Evolutionary conservation across 2,797 vertebrate species (phyloP), one percentile per base, ranked within the genome.

Genomic region (Tenualosa thibaudeaui): DNA sequence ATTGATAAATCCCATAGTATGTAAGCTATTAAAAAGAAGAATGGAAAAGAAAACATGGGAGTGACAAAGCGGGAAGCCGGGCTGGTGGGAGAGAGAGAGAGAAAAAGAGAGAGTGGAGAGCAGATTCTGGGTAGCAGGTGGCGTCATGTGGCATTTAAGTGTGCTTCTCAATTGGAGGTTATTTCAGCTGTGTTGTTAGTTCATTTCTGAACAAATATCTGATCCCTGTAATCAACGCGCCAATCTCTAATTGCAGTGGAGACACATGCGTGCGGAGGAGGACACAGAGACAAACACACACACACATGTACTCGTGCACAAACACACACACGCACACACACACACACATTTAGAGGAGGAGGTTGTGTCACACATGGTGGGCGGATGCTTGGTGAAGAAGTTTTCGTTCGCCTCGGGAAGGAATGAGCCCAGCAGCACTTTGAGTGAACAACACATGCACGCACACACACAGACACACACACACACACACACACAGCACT

Each of bases 181-280:
- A 43, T 75, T 75, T 75, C 68, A 75, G 68, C 68, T 75, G 68
- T 75, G 68, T 75, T 75, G 68, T 75, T 75, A 75, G 37, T 75
- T 75, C 68, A 75, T 75, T 75, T 75, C 68, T 75, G 68, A 43
- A 37, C 68, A 75, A 75, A 75, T 75, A 75, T 75, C 68, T 75
- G 68, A 75, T 75, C 68, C 37, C 31, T 43, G 37, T 75, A 75
- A 75, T 75, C 68, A 75, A 13, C 4, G 37, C 31, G 68, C 68
- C 68, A 75, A 43, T 75, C 68, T 40, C 68, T 75, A 75, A 75
- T 75, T 75, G 31, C 68, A 75, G 68, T 75, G 68, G 37, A 75
- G 68, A 43, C 31, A 75, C 68, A 75, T 40, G 13, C 68, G 37
- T 37, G 68, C 68, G 37, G 68, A 75, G 68, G 68, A 75, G 68